Base-by-base conservation (phyloP, 92 coral and sea anemone genomes). In the Ricordea florida region DNA sequence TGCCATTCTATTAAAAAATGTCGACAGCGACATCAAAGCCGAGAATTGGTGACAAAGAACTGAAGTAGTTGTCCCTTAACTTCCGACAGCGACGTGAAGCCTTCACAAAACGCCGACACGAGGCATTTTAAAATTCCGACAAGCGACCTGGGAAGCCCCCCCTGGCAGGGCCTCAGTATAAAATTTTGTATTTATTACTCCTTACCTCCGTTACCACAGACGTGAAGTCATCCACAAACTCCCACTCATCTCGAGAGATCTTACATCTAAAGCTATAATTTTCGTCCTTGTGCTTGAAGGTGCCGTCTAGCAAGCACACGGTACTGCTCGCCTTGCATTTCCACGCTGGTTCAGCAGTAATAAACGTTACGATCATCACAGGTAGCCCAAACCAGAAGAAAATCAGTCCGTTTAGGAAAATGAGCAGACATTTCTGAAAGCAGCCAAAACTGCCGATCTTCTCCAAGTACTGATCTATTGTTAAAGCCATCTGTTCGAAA, bases 381-480 rank as follows among this genome's bases (percentile, higher is more conserved):
- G 80, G 83, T 52, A 71, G 74, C 44, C 76, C 74, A 32, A 57
- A 51, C 74, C 80, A 73, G 47, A 60, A 58, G 59, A 58, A 73
- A 1, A 58, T 45, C 61, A 73, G 34, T 57, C 68, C 68, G 43
- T 73, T 73, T 6, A 58, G 16, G 23, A 73, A 73, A 17, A 73
- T 3, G 17, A 73, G 50, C 6, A 73, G 80, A 10, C 6, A n/a
- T 87, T n/a, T n/a, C 31, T 73, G 80, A 27, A 44, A 73, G 59
- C 80, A 47, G 7, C 89, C 92, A 85, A 84, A 92, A 70, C 97
- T 82, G 7, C 97, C 97, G 34, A 92, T 70, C 37, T 74, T 66
- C 40, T n/a, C n/a, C n/a, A n/a, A n/a, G n/a, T n/a, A n/a, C n/a
- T n/a, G n/a, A n/a, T n/a, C n/a, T n/a, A n/a, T n/a, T n/a, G n/a